Evolutionary conservation across 1,140 invertebrate species (phyloP), one percentile per base, ranked within the genome.

Genomic region (Manduca sexta): DNA sequence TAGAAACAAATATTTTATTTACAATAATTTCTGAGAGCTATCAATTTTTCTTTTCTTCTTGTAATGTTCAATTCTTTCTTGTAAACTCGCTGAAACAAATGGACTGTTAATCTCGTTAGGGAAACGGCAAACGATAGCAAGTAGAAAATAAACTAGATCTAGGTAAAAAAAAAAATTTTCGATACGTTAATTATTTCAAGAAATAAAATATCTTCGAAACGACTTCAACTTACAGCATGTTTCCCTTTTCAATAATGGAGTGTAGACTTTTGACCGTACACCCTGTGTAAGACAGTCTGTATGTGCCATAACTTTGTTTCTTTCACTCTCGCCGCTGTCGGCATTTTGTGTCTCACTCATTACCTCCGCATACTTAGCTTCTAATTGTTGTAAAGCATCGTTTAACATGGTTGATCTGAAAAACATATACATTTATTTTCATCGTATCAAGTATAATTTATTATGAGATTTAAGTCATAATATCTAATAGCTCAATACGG

Each of bases 11-110:
- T n/a, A n/a, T n/a, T 26, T 26, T 26, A 26, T 26, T 26, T 26
- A 26, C 21, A 26, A 26, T 26, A 5, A 3, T 8, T 26, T 26
- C 21, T 26, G 4, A 26, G 21, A 8, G 8, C 4, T 8, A 26
- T 26, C 8, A 7, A 60, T 30, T 67, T 76, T 83, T 66, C 69
- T 59, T 59, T 91, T 92, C 69, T 93, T 94, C 11, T 88, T 87
- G 64, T 90, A 93, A 74, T 93, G 90, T 57, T 92, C 88, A 43
- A 94, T 92, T 48, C 90, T 89, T 64, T 91, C 90, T 78, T 94
- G 92, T 56, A 94, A 81, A 58, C 91, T 93, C 49, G 91, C 93
- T 93, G 79, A 40, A 88, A 88, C 52, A n/a, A n/a, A n/a, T n/a
- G n/a, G n/a, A n/a, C 61, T 49, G 65, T 51, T 61, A 65, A 65